These are phyloP conservation scores for Nycticorax nycticorax DNA, from an alignment of 2,113 vertebrate species.

Conservation along the genomic window DNA sequence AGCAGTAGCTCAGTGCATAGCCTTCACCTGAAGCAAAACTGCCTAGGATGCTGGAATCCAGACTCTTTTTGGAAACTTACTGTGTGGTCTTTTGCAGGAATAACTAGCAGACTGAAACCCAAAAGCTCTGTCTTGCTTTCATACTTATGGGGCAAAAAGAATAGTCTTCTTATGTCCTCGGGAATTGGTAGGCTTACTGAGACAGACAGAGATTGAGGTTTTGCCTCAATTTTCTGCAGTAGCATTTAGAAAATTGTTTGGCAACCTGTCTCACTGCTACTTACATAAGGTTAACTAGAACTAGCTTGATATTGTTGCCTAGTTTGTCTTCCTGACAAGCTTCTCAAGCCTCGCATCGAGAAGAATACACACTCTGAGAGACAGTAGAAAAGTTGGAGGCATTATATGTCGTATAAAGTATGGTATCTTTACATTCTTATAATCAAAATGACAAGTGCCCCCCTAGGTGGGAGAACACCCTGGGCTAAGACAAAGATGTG, in stretches of 20 bases:
- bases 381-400: not conserved
- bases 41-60: constrained; percentile 3
- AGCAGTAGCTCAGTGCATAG: constrained; percentile 19
- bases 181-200: not conserved
- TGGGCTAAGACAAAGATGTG: not conserved
- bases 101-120: constrained; percentile 7
- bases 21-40: constrained; percentile 43
- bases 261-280: not conserved
- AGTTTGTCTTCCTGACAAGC: not conserved
- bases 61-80: constrained; percentile 34
- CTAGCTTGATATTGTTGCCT: not conserved
- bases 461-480: not conserved
- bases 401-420: not conserved
- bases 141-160: not conserved
- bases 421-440: not conserved
- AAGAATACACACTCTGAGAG: not conserved
- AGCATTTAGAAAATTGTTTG: not conserved
- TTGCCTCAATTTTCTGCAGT: not conserved
- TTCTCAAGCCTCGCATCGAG: not conserved
- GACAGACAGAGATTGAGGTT: not conserved
- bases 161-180: not conserved
- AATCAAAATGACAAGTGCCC: not conserved
- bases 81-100: constrained; percentile 10
- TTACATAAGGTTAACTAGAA: not conserved
- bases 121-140: constrained; percentile 51